Base-by-base conservation (phyloP, 1,140 invertebrate species). In the Drosophila simulans region DNA sequence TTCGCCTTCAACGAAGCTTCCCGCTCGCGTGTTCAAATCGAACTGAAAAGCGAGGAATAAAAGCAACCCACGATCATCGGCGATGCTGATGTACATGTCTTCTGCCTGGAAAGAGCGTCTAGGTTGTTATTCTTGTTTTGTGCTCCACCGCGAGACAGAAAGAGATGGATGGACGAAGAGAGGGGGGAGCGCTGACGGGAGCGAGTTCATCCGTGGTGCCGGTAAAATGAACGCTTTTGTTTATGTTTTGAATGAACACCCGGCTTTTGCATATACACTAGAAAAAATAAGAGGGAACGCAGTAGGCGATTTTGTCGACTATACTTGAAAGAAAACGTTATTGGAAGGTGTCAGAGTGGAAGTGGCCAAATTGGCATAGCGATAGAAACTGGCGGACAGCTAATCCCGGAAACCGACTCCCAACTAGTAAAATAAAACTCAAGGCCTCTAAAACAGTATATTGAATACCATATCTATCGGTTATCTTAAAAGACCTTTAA, bases 151-250 rank as follows among this genome's bases (percentile, higher is more conserved):
- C 64, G 51, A 45, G 60, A 40, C 8, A 7, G 39, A 35, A 5
- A 8, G 48, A 15, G 35, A 56, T 11, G 20, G 39, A 46, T 35
- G 25, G 4, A 13, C 11, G 8, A 22, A 22, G 11, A 48, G 15
- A 40, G 25, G 49, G 52, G 43, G 20, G 15, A 65, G 60, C 12
- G 37, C 13, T 39, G 13, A 39, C 46, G 48, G 13, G 60, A 45
- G 43, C 5, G 27, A 59, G 20, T 59, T 37, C 20, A 64, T 64
- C 74, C 64, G 8, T 31, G 35, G 35, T 22, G 52, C 82, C 82
- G 82, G 82, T 62, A 76, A 77, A 86, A 82, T 85, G 83, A 85
- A 79, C 62, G 15, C n/a, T 43, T 59, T 88, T 88, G 83, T 89
- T 86, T 86, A 88, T 63, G 56, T 88, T 86, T 78, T 65, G 59